A percentile compares a stretch with the other conserved stretches of the same genome.
Evolutionary conservation across 1,140 invertebrate genomes (phyloP).

Genomic region (Marisa cornuarietis): DNA sequence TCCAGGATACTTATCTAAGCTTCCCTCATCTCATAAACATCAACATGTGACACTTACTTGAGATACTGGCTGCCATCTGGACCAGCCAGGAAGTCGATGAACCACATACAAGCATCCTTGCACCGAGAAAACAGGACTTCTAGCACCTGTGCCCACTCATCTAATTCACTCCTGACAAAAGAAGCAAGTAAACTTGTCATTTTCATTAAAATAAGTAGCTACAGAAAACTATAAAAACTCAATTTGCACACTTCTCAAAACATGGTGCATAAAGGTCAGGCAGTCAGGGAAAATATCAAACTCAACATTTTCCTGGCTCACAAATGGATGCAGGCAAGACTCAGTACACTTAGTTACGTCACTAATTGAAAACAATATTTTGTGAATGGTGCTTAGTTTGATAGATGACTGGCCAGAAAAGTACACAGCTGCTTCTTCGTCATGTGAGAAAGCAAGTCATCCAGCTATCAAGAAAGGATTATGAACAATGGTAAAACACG

Average conservation of each 20-base stretch:
- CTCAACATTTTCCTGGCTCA: no score
- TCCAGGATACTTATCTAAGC: neutral
- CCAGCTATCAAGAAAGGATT: neutral
- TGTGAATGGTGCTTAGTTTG: no score
- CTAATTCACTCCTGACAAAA: conserved; percentile 53
- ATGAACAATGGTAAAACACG: conserved; percentile 21
- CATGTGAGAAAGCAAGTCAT: no score
- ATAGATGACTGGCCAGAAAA: no score
- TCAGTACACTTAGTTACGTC: no score
- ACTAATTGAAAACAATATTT: no score
- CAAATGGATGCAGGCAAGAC: no score
- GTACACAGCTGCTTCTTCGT: no score
- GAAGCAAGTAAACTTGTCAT: neutral
- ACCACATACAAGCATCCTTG: conserved; percentile 64
- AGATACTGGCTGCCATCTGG: conserved; percentile 63
- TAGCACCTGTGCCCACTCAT: conserved; percentile 66
- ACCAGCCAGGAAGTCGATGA: conserved; percentile 64
- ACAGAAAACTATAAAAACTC: neutral
- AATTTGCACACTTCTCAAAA: no score
- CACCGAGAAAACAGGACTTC: conserved; percentile 56
- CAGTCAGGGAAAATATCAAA: no score
- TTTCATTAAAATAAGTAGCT: neutral
- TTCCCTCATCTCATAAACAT: neutral
- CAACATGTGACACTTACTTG: conserved; percentile 51
- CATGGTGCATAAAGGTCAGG: no score